A percentile compares a stretch with the other conserved stretches of the same genome.
Evolutionary conservation across 1,140 invertebrate genomes (phyloP).

Genomic region (Sweltsa coloradensis): DNA sequence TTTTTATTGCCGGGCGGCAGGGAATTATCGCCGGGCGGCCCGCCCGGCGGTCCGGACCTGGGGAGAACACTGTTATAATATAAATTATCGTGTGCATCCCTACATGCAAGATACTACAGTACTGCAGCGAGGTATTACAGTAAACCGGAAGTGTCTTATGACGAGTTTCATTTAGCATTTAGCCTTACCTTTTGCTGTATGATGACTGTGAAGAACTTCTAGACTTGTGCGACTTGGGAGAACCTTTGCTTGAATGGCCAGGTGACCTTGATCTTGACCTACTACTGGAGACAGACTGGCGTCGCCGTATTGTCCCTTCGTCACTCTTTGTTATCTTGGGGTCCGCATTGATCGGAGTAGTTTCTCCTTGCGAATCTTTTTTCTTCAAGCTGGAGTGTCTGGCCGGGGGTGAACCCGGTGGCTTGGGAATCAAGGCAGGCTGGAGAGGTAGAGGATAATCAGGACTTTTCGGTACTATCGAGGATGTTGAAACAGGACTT

Average conservation of each 20-base stretch:
- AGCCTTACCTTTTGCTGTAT: conserved; percentile 18
- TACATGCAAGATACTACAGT: too few species aligned
- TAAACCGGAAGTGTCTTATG: too few species aligned
- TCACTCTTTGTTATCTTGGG: background rate
- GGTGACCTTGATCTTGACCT: conserved; percentile 2
- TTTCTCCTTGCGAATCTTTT: background rate
- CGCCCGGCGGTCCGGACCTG: too few species aligned
- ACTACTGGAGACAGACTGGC: conserved; percentile 6
- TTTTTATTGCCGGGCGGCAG: too few species aligned
- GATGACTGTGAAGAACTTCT: conserved; percentile 16
- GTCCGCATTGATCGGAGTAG: background rate
- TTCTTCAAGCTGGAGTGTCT: background rate
- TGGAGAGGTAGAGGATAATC: background rate
- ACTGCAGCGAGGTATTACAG: too few species aligned
- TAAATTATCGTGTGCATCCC: too few species aligned
- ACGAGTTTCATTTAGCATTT: too few species aligned
- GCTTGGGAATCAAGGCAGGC: conserved; percentile 7
- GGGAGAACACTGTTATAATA: too few species aligned
- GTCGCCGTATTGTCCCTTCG: background rate
- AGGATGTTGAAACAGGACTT: too few species aligned
- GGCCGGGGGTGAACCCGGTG: conserved; percentile 9
- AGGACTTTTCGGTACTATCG: too few species aligned
- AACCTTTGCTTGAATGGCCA: conserved; percentile 1
- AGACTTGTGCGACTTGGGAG: conserved; percentile 8
- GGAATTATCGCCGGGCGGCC: too few species aligned